Evolutionary conservation across 2,797 vertebrate genomes (phyloP), one percentile per base, ranked within the genome.

Genomic region (Aphelocoma californica): DNA sequence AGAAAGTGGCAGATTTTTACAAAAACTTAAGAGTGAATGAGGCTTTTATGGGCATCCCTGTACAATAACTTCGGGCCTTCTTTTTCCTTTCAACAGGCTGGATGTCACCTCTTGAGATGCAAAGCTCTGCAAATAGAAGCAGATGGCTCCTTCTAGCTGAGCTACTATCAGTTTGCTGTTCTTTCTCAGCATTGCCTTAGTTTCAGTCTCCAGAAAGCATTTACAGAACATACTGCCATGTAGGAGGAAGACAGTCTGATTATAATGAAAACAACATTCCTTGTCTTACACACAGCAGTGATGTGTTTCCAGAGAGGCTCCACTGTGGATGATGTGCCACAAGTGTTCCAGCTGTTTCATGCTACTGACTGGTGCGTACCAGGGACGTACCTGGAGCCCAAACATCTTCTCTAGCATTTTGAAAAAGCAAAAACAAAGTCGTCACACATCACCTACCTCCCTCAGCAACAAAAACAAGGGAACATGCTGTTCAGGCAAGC

Each of bases 121-220:
- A 74, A 42, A 42, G 61, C 67, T 60, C 92, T 66, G 56, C 54
- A 85, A 83, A 95, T 67, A 95, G 89, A 65, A 96, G 77, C 93
- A 96, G 82, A 93, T 92, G 94, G 85, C 31, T 95, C 67, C 90
- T 93, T 95, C 79, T 91, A 70, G 78, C 53, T 92, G 82, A 96
- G 75, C 94, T 64, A 54, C 93, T 69, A 62, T n/a, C 67, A 62
- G n/a, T 67, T 92, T 60, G 65, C 72, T 95, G 91, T 69, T 93
- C 92, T 91, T 95, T 92, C 89, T 95, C 94, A 95, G 92, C 67
- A 87, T 64, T 66, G 57, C 87, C 81, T 92, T 51, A 51, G 48
- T 61, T 90, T 84, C 81, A 44, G 5, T 26, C 73, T 74, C 83
- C 74, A 85, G 50, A 90, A 95, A 92, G 74, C 61, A 89, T 81